phyloP scores from a whole-genome alignment of 2,888 invertebrate species.

The Lagria hirta region DNA sequence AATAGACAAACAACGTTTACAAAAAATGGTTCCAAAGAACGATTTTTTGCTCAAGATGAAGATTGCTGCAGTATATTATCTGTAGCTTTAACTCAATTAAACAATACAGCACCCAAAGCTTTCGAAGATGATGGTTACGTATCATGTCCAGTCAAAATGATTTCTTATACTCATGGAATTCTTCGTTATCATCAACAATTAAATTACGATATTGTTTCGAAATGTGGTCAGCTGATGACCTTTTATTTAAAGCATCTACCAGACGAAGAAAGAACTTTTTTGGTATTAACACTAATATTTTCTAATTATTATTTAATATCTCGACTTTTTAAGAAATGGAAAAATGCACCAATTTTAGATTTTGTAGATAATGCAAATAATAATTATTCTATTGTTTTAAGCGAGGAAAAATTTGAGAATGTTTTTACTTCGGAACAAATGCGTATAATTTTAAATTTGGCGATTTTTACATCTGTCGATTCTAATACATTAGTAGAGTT shows the following conservation, averaged over 20 bases:
- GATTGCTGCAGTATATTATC: slow-evolving; percentile 6
- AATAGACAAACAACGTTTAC: slow-evolving; percentile 8
- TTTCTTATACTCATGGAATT: slow-evolving; percentile 38
- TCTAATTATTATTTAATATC: slow-evolving; percentile 5
- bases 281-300: slow-evolving; percentile 6
- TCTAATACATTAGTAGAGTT: slow-evolving; percentile 31
- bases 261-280: slow-evolving; percentile 29
- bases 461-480: slow-evolving; percentile 35
- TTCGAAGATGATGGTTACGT: slow-evolving; percentile 29
- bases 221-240: slow-evolving; percentile 62
- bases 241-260: slow-evolving; percentile 54
- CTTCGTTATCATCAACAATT: slow-evolving; percentile 54
- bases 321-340: slow-evolving; percentile 32
- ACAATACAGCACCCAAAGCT: slow-evolving; percentile 6
- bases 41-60: slow-evolving; percentile 2
- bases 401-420: slow-evolving; percentile 27
- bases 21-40: slow-evolving; percentile 1
- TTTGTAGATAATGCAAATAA: slow-evolving; percentile 31
- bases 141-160: slow-evolving; percentile 32
- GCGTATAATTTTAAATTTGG: slow-evolving; percentile 36
- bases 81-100: slow-evolving; percentile 5
- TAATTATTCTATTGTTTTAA: slow-evolving; percentile 27
- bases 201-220: slow-evolving; percentile 67
- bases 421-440: slow-evolving; percentile 32
- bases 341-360: slow-evolving; percentile 34